Percentiles rank a stretch among this genome's conserved stretches.
Conservation (phyloP, 2,888 invertebrate genomes). For the Petrophora chlorosata region DNA sequence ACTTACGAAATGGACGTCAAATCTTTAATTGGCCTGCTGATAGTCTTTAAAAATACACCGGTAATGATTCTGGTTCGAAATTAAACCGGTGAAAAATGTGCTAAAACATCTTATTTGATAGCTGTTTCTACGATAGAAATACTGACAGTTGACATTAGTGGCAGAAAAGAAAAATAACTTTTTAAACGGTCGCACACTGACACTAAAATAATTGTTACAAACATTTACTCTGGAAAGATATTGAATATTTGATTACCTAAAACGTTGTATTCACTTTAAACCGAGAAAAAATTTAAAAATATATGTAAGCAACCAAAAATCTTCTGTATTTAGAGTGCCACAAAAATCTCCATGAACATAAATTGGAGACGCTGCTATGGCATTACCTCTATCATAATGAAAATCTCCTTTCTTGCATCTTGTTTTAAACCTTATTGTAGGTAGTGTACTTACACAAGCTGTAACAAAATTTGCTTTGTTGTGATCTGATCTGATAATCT, state of each 20-base stretch:
- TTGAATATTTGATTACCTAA: background rate
- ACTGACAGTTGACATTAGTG: conserved; percentile 12
- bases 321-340: too few species aligned
- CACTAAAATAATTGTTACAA: background rate
- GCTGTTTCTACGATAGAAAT: conserved; percentile 8
- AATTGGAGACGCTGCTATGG: too few species aligned
- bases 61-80: conserved; percentile 21
- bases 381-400: too few species aligned
- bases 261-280: too few species aligned
- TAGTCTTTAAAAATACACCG: conserved; percentile 15
- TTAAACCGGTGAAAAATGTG: conserved; percentile 18
- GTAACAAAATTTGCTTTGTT: too few species aligned
- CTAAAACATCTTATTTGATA: conserved; percentile 16
- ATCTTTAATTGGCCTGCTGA: conserved; percentile 21
- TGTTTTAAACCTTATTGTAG: too few species aligned
- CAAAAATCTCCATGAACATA: too few species aligned
- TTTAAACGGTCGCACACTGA: conserved; percentile 14
- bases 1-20: conserved; percentile 23
- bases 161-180: conserved; percentile 11
- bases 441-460: too few species aligned
- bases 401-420: too few species aligned
- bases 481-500: too few species aligned
- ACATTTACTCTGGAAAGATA: background rate
- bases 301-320: too few species aligned
- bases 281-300: too few species aligned